Conservation (phyloP, 2,888 invertebrate genomes). For the Nephrotoma appendiculata region DNA sequence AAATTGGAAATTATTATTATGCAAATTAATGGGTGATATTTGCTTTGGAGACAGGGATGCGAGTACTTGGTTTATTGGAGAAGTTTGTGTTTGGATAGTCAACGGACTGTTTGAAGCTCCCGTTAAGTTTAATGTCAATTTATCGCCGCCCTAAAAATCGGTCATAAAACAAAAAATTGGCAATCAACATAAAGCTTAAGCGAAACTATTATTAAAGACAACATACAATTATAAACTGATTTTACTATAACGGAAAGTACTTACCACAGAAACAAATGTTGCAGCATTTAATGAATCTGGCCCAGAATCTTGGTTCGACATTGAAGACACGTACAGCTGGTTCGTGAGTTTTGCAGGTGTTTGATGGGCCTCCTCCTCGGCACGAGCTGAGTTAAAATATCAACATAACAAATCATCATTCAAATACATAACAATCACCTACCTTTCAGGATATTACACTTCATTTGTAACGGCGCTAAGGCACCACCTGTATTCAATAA, state of each 20-base stretch:
- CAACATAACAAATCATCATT: conserved; percentile 34
- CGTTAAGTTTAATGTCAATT: conserved; percentile 48
- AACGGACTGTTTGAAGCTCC: conserved; percentile 33
- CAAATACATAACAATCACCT: conserved; percentile 22
- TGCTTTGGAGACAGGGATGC: conserved; percentile 11
- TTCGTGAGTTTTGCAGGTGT: conserved; percentile 38
- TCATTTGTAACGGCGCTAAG: conserved; percentile 78
- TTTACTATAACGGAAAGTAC: conserved; percentile 21
- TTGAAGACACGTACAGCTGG: conserved; percentile 40
- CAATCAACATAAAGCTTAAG: neutral
- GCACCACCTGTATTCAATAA: conserved; percentile 51
- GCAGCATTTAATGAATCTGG: conserved; percentile 42
- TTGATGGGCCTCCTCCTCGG: conserved; percentile 43
- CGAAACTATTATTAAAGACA: neutral
- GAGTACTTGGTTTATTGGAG: conserved; percentile 14
- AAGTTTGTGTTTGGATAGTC: conserved; percentile 16
- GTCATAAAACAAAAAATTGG: conserved; percentile 10
- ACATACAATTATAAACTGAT: neutral
- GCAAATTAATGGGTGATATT: conserved; percentile 11
- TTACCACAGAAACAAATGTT: conserved; percentile 64
- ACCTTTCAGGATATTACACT: conserved; percentile 90
- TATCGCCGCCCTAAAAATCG: conserved; percentile 46
- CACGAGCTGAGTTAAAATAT: conserved; percentile 39
- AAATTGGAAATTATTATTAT: neutral
- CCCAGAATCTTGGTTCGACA: conserved; percentile 25